Base-by-base conservation (phyloP, 1,140 invertebrate species). In the Drosophila sproati region DNA sequence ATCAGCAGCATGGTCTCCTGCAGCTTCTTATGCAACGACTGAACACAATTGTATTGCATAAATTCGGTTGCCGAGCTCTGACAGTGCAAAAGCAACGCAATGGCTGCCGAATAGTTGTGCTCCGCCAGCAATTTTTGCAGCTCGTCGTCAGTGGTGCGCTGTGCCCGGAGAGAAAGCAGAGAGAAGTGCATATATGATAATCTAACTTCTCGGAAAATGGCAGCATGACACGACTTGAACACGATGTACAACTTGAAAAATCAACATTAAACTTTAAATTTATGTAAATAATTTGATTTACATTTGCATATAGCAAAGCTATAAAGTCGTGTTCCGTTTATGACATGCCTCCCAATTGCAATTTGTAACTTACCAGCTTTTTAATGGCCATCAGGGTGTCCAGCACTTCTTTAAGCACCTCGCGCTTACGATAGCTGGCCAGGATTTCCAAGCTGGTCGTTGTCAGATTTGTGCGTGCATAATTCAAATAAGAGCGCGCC, bases 1-100 rank as follows among this genome's bases (percentile, higher is more conserved):
- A 97, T 97, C 93, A 97, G 95, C 71, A 97, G 96, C 52, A 99
- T 93, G 0, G 97, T 98, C 90, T 99, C 98, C 92, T 98, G 97
- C 0, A 99, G 93, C 89, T 98, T 97, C 74, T 95, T 95, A 50
- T 95, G 95, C n/a, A 98, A 92, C 59, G 98, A 97, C 57, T 96
- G 95, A 45, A 98, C 96, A 82, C 97, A 98, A 32, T 94, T 95
- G 80, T 97, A 98, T 91, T 98, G 96, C 81, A 95, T 96, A 78
- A 97, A 97, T 39, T 94, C 95, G 0, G 95, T 94, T 0, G 98
- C 97, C 3, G 96, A 96, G 92, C 96, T 96, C 90, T 97, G 96
- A 83, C 98, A 98, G 92, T 98, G 97, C 31, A 98, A 92, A 55
- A 98, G 94, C 31, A 99, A 93, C 10, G 96, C 95, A 71, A 99